These are phyloP conservation scores for Eupithecia subumbrata DNA, from an alignment of 2,888 invertebrate species.

Conservation along the genomic window DNA sequence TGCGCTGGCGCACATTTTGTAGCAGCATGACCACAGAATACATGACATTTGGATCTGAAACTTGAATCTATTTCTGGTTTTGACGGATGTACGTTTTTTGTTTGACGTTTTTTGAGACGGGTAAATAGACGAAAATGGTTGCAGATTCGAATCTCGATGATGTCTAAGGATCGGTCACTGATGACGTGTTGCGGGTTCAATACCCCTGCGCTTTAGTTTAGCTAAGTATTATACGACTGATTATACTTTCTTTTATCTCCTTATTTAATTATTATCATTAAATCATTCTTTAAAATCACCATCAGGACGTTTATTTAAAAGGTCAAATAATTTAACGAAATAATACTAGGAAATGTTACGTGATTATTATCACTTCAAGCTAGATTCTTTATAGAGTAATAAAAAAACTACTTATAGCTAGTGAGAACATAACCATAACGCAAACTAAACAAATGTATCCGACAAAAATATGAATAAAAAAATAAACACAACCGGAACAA, in stretches of 20 bases:
- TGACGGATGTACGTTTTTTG: constrained; percentile 40
- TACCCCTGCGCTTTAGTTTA: not conserved
- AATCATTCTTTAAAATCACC: too few relatives aligned
- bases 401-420: not conserved
- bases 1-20: constrained; percentile 53
- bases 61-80: constrained; percentile 42
- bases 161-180: not conserved
- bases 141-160: not conserved
- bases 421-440: not conserved
- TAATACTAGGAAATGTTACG: not conserved
- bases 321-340: not conserved
- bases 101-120: not conserved
- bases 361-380: not conserved
- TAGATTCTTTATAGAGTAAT: not conserved
- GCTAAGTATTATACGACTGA: too few relatives aligned
- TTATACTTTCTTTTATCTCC: too few relatives aligned
- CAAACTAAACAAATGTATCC: not conserved
- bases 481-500: not conserved
- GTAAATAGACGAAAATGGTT: not conserved
- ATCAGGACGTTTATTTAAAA: too few relatives aligned
- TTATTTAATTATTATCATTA: too few relatives aligned
- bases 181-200: not conserved
- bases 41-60: constrained; percentile 31
- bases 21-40: constrained; percentile 35
- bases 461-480: not conserved